A percentile compares a stretch with the other conserved stretches of the same genome.
These are phyloP conservation scores for Rhinella marina DNA, from an alignment of 2,797 vertebrate genomes.

Conservation along the genomic window DNA sequence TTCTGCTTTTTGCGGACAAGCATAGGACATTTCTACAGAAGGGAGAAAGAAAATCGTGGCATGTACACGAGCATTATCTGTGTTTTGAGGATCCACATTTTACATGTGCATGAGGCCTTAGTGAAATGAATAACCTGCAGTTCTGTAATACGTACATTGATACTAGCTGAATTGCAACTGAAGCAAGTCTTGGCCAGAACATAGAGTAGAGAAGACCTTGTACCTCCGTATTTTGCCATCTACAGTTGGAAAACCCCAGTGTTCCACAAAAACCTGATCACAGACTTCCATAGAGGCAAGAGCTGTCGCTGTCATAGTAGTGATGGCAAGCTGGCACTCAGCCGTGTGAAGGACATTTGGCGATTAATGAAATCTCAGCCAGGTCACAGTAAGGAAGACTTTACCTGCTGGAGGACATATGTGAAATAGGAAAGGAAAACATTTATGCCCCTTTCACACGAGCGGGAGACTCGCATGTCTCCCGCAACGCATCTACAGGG, in stretches of 20 bases:
- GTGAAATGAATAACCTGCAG: no score
- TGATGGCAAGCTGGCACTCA: no score
- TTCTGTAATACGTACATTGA: background rate
- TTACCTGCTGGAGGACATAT: background rate
- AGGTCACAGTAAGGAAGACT: background rate
- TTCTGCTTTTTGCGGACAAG: no score
- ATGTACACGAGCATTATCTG: no score
- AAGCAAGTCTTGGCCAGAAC: background rate
- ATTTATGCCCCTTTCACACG: no score
- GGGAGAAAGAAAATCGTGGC: no score
- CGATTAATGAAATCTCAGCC: no score
- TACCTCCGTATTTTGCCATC: background rate
- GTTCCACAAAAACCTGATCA: background rate
- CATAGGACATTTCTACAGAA: no score
- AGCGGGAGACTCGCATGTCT: no score
- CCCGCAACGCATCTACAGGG: no score
- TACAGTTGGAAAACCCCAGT: background rate
- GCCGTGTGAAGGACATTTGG: no score
- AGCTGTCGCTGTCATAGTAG: background rate
- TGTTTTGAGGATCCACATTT: no score
- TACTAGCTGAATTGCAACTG: background rate
- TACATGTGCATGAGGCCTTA: background rate
- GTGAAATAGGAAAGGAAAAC: background rate
- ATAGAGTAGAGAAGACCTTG: background rate
- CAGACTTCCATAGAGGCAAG: background rate